Base-by-base conservation (phyloP, 2,113 vertebrate genomes). In the Perca flavescens region DNA sequence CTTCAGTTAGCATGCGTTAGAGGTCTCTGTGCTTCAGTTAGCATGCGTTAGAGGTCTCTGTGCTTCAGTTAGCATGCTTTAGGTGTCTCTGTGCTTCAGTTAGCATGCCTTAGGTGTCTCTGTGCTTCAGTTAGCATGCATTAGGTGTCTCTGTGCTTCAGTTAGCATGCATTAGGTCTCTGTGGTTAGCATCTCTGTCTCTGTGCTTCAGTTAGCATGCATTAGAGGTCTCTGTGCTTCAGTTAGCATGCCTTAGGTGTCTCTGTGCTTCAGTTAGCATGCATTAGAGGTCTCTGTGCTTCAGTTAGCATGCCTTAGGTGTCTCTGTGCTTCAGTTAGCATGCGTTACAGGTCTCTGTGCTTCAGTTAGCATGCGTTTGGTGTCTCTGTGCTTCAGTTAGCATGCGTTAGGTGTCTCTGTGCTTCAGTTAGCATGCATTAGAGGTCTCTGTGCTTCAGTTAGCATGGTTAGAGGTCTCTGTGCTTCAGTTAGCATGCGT, bases 81-180 rank as follows among this genome's bases (percentile, higher is more conserved):
- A 28, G 28, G 2, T 1, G 28, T 28, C 28, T 28, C 28, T 28
- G 28, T 28, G 28, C 28, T 28, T 28, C 28, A 28, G 28, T 28
- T 28, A 28, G 28, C 28, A 28, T 28, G 28, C 28, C 2, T 28
- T 28, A 28, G 28, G 2, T 1, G 28, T 28, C 28, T 28, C 28
- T 28, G 28, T 28, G 28, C 28, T 28, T 28, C 36, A 36, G 94
- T 94, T 95, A 97, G 94, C 95, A 96, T 94, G 12, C 1, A n/a
- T 7, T 14, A 22, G 52, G 1, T 0, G 36, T 36, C 36, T 36
- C 36, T 65, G 50, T 65, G 46, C 13, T 17, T n/a, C 17, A 1
- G 54, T 79, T 67, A 84, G 75, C 31, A 40, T 40, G 36, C 8
- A 0, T 40, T 40, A 40, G 8, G 36, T 40, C 36, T 9, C 36